These are phyloP conservation scores for Pristionchus japonicus DNA, from an alignment of 2,888 invertebrate genomes.

Conservation along the genomic window DNA sequence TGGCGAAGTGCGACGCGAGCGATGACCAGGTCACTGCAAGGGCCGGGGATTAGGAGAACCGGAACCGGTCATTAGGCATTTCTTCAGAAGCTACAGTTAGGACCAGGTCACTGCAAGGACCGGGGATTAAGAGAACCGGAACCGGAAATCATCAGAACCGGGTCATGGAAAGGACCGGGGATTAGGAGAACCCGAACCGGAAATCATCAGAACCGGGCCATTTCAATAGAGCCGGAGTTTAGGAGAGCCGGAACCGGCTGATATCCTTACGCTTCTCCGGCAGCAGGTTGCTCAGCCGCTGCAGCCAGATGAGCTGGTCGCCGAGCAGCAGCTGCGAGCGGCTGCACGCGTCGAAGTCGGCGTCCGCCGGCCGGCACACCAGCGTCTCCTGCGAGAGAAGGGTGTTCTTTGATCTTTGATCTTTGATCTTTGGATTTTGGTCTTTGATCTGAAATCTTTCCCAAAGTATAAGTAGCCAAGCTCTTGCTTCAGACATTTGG, in stretches of 20 bases:
- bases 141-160: not conserved
- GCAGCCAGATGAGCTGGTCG: constrained; percentile 61
- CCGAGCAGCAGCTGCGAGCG: constrained; percentile 58
- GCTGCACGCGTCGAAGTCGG: constrained; percentile 55
- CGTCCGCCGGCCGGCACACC: constrained; percentile 53
- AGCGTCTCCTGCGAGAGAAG: constrained; percentile 59
- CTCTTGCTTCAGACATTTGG: no score
- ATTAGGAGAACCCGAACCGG: not conserved
- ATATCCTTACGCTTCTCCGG: constrained; percentile 52
- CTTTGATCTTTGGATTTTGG: not conserved
- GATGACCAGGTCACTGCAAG: constrained; percentile 28
- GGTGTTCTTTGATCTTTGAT: constrained; percentile 1
- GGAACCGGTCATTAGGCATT: not conserved
- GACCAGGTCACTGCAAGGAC: no score
- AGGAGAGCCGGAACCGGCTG: not conserved
- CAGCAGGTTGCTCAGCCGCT: constrained; percentile 54
- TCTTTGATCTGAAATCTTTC: not conserved
- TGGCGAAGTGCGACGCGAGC: not conserved
- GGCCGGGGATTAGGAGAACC: not conserved
- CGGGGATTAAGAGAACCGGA: not conserved
- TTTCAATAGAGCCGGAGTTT: no score
- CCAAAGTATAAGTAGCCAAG: no score
- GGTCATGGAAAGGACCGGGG: no score
- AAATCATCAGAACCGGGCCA: not conserved
- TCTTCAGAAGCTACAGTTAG: no score